Conservation (phyloP, 1,140 invertebrate genomes). For the Epicauta chinensis region DNA sequence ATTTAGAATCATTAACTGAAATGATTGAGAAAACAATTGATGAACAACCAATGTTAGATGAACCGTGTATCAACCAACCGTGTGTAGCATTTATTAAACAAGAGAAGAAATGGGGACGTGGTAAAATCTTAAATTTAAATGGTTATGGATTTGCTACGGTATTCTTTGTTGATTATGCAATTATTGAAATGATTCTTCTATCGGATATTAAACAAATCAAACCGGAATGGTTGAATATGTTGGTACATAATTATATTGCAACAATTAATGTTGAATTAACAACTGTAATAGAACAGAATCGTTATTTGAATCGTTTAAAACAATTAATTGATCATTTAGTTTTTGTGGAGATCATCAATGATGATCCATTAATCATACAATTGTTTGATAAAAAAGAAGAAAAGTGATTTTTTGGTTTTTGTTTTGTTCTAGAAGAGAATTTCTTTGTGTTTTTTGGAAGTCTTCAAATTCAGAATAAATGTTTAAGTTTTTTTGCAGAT, state of each 20-base stretch:
- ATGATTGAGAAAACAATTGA: neutral
- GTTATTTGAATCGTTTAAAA: neutral
- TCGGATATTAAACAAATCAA: constrained; percentile 16
- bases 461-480: no score
- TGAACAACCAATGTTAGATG: neutral
- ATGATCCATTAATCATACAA: constrained; percentile 1
- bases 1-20: neutral
- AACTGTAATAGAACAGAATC: neutral
- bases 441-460: constrained; percentile 8
- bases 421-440: neutral
- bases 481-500: no score
- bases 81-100: neutral
- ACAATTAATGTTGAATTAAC: constrained; percentile 15
- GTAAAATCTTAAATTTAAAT: constrained; percentile 12
- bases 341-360: neutral
- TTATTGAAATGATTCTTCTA: constrained; percentile 13
- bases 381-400: neutral
- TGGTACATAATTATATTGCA: constrained; percentile 15
- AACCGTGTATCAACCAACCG: neutral
- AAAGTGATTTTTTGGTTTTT: neutral
- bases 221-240: constrained; percentile 16
- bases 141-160: constrained; percentile 11
- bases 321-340: neutral
- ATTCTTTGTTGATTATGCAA: constrained; percentile 28
- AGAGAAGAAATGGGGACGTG: constrained; percentile 17